A percentile compares a stretch with the other conserved stretches of the same genome.
Conservation (phyloP, 2,888 invertebrate genomes). For the Cephus sareptanus region DNA sequence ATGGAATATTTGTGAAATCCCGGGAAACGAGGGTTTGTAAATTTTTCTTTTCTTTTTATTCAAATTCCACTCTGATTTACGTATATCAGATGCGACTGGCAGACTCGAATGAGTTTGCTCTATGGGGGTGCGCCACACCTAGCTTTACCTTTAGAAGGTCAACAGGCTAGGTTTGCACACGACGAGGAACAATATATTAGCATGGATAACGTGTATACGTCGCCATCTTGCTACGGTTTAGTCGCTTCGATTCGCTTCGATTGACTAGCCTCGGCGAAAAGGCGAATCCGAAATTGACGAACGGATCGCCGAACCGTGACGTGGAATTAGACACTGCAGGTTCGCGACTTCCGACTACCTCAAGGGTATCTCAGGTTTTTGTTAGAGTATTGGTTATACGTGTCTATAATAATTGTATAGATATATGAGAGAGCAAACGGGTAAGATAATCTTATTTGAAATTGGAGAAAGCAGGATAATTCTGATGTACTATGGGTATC, state of each 20-base stretch:
- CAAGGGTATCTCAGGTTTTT: too few species aligned
- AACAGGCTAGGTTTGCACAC: slow-evolving; percentile 38
- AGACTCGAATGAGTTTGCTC: slow-evolving; percentile 19
- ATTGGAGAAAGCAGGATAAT: slow-evolving; percentile 45
- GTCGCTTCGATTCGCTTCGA: too few species aligned
- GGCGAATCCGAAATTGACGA: too few species aligned
- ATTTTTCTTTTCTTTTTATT: slow-evolving; percentile 4
- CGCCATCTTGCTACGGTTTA: slow-evolving; percentile 6
- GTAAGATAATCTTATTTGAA: slow-evolving; percentile 35
- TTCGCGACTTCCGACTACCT: too few species aligned
- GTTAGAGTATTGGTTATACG: too few species aligned
- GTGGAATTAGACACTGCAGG: too few species aligned
- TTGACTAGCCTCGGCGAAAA: too few species aligned
- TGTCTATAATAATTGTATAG: too few species aligned
- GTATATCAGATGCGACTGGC: slow-evolving; percentile 18
- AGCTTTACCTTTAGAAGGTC: slow-evolving; percentile 55
- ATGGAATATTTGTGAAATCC: too few species aligned
- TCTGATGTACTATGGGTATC: slow-evolving; percentile 27
- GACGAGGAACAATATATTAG: too few species aligned
- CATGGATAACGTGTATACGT: slow-evolving; percentile 18
- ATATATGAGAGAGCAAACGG: not conserved
- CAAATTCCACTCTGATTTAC: slow-evolving; percentile 23
- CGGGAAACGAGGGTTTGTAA: slow-evolving; percentile 7
- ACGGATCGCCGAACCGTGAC: too few species aligned
- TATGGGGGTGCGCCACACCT: slow-evolving; percentile 50